phyloP scores from a whole-genome alignment of 2,888 invertebrate genomes.

The Luperina testacea region DNA sequence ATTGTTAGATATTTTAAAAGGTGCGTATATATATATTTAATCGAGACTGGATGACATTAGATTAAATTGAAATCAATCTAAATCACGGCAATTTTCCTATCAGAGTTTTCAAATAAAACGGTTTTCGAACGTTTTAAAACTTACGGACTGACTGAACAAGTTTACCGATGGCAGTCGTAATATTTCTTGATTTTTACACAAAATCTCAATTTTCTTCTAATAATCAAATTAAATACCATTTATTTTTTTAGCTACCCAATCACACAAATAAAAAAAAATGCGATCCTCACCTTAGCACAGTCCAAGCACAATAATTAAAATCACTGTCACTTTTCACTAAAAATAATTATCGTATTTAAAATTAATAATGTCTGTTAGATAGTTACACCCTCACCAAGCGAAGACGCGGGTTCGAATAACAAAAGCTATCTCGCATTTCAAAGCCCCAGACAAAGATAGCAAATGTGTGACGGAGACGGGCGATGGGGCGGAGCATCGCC shows the following conservation, averaged over 20 bases:
- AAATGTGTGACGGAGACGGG: constrained; percentile 68
- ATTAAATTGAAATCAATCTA: not conserved
- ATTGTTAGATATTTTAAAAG: not conserved
- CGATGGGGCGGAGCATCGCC: constrained; percentile 76
- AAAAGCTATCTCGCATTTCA: constrained; percentile 82
- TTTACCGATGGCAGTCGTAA: not conserved
- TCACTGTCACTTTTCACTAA: constrained; percentile 60
- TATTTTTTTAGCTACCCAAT: not conserved
- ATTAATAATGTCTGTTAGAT: constrained; percentile 52
- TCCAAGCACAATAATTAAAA: constrained; percentile 40
- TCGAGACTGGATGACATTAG: too few relatives aligned
- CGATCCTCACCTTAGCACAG: constrained; percentile 50
- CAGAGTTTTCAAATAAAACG: not conserved
- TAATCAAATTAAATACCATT: not conserved
- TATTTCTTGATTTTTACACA: not conserved
- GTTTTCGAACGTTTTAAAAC: not conserved
- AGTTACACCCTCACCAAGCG: constrained; percentile 80
- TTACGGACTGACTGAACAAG: not conserved
- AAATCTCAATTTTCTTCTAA: not conserved
- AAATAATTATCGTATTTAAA: constrained; percentile 62
- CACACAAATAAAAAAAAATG: not conserved
- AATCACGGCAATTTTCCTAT: not conserved
- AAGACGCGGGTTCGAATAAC: constrained; percentile 85
- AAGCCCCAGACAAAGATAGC: constrained; percentile 73
- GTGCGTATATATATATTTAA: too few relatives aligned